These are phyloP conservation scores for Bubalus kerabau DNA, from an alignment of 2,113 vertebrate species.

Conservation along the genomic window DNA sequence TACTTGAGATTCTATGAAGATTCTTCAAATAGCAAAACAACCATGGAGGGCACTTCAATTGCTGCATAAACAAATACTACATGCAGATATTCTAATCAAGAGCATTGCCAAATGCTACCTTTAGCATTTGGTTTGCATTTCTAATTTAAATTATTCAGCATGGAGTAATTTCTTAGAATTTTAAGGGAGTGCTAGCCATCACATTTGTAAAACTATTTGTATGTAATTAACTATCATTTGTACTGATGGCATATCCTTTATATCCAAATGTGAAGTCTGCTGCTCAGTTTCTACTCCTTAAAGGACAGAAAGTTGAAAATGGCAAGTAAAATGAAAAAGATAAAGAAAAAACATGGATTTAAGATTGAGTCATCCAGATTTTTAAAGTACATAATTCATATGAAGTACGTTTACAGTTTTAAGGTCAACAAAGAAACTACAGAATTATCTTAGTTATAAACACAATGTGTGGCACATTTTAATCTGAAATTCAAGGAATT, in stretches of 20 bases:
- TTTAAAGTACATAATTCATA: background rate
- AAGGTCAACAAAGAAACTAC: background rate
- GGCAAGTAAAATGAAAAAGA: background rate
- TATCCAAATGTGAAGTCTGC: background rate
- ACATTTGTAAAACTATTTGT: slow-evolving; percentile 2
- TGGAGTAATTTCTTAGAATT: slow-evolving; percentile 35
- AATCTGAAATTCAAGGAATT: background rate
- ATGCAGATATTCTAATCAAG: slow-evolving; percentile 49
- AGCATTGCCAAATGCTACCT: slow-evolving; percentile 39
- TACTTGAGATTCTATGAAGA: slow-evolving; percentile 71
- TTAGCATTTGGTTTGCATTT: slow-evolving; percentile 50
- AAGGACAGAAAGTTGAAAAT: slow-evolving; percentile 24
- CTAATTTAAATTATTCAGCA: slow-evolving; percentile 32
- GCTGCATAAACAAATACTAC: slow-evolving; percentile 53
- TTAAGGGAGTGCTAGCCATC: slow-evolving; percentile 7
- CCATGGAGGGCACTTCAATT: slow-evolving; percentile 46
- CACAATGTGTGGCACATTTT: background rate
- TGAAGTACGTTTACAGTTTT: slow-evolving; percentile 5
- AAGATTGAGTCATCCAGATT: background rate
- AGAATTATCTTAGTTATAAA: background rate
- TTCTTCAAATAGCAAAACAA: slow-evolving; percentile 69
- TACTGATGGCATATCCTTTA: background rate
- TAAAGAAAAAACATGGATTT: background rate
- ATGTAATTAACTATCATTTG: slow-evolving; percentile 22
- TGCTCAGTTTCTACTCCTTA: background rate